Percentiles rank a stretch among this genome's conserved stretches.
phyloP scores from a whole-genome alignment of 2,113 vertebrate species.

The Porphyrio hochstetteri region DNA sequence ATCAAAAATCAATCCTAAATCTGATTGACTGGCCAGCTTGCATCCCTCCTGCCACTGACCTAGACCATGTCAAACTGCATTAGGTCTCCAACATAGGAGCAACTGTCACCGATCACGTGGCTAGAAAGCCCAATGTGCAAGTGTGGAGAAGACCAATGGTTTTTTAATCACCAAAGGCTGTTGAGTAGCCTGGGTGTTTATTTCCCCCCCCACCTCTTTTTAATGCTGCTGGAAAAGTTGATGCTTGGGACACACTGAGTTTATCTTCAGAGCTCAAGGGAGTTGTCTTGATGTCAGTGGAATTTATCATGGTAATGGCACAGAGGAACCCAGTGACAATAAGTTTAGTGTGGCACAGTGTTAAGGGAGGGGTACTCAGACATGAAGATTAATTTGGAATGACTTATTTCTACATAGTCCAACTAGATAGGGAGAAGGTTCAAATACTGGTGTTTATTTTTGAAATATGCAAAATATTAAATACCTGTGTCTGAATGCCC shows the following conservation, averaged over 20 bases:
- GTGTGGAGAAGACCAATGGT: neutral
- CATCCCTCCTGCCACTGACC: neutral
- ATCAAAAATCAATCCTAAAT: neutral
- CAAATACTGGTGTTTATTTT: neutral
- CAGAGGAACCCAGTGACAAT: neutral
- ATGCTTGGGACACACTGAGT: neutral
- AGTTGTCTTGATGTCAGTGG: neutral
- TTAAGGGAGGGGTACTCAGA: neutral
- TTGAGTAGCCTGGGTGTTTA: neutral
- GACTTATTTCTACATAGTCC: neutral
- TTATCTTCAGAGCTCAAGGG: neutral
- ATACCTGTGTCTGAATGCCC: neutral
- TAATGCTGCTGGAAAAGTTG: neutral
- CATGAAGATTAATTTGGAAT: neutral
- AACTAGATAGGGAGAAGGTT: neutral
- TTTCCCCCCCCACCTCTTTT: neutral
- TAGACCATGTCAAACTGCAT: neutral
- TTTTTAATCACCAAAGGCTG: neutral
- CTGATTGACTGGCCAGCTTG: neutral
- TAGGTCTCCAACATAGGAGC: neutral
- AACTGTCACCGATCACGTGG: accelerated
- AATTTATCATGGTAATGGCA: neutral
- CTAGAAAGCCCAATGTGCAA: neutral
- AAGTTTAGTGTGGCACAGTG: neutral
- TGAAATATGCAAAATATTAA: neutral